Conservation (phyloP, 2,113 vertebrate genomes). For the Mustela lutreola region DNA sequence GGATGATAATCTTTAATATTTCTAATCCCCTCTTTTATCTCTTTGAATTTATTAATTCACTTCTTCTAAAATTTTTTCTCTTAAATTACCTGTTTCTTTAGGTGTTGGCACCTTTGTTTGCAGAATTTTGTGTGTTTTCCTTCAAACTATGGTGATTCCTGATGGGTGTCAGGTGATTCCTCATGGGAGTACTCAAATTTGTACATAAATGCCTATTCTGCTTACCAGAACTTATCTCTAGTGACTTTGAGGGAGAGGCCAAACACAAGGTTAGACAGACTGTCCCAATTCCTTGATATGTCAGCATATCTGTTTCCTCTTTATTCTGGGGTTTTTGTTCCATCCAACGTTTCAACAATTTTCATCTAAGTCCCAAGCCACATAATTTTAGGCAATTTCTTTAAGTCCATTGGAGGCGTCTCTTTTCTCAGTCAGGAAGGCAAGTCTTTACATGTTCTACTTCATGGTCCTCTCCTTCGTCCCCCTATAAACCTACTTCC, state of each 20-base stretch:
- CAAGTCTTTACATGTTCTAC: neutral
- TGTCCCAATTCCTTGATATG: neutral
- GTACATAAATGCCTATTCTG: fast-evolving
- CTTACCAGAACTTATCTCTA: neutral
- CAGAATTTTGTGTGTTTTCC: neutral
- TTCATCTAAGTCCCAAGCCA: neutral
- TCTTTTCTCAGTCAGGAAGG: neutral
- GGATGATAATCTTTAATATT: neutral
- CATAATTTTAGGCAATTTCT: neutral
- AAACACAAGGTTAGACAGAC: neutral
- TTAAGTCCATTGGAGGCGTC: neutral
- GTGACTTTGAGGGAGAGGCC: neutral
- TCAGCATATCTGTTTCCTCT: neutral
- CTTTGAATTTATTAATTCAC: neutral
- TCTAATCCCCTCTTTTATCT: neutral
- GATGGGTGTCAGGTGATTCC: neutral
- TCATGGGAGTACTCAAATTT: neutral
- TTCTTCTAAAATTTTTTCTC: slow-evolving; percentile 42
- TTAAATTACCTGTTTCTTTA: neutral
- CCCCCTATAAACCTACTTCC: neutral
- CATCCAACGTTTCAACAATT: neutral
- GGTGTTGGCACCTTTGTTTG: neutral
- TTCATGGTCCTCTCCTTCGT: neutral
- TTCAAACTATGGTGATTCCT: neutral
- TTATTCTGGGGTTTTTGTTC: neutral